These are phyloP conservation scores for Neotoma lepida DNA, from an alignment of 2,113 vertebrate species.

Conservation along the genomic window DNA sequence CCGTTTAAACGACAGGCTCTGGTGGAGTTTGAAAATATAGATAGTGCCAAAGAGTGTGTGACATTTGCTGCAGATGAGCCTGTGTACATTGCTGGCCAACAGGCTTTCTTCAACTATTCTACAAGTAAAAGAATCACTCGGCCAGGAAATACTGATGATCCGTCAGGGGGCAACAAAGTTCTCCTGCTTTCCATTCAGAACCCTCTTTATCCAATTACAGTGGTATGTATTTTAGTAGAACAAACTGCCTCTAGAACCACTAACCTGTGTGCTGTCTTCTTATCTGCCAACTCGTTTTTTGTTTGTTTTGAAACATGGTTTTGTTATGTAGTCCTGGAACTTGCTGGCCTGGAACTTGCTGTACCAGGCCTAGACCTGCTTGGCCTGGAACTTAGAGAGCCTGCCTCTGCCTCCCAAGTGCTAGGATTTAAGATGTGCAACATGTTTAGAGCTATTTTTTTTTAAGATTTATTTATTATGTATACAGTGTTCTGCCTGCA, in stretches of 20 bases:
- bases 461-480: too few species aligned
- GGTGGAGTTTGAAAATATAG: conserved; percentile 94
- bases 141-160: conserved; percentile 93
- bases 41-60: conserved; percentile 94
- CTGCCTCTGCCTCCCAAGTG: background rate
- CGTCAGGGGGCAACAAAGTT: conserved; percentile 94
- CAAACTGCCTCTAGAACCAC: background rate
- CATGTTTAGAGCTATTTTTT: background rate
- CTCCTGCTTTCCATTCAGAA: conserved; percentile 95
- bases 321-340: background rate
- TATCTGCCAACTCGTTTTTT: background rate
- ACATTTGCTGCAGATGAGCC: conserved; percentile 88
- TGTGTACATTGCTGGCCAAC: conserved; percentile 93
- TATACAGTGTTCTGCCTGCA: too few species aligned
- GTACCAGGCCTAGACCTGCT: background rate
- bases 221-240: conserved; percentile 86
- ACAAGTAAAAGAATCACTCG: conserved; percentile 96
- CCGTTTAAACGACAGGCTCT: conserved; percentile 96
- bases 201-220: conserved; percentile 96
- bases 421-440: background rate
- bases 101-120: conserved; percentile 97
- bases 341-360: background rate
- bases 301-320: background rate
- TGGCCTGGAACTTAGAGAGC: background rate
- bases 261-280: background rate